Evolutionary conservation across 2,888 invertebrate species (phyloP).

Genomic region (Nasonovia ribisnigri): DNA sequence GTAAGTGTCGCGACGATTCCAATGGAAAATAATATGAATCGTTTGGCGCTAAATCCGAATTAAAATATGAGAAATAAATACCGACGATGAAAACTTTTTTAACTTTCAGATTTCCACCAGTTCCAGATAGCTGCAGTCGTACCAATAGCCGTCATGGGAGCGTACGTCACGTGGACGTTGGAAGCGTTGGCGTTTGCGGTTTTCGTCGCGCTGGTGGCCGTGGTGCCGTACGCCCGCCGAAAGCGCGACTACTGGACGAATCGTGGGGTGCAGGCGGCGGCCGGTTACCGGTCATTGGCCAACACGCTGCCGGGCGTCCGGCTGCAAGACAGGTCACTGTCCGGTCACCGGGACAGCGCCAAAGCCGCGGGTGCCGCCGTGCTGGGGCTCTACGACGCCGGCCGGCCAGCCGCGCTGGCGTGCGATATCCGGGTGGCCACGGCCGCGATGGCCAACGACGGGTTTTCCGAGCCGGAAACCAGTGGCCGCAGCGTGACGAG

Average conservation of each 20-base stretch:
- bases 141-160: not conserved
- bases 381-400: slow-evolving; percentile 2
- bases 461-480: slow-evolving; percentile 17
- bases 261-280: not conserved
- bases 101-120: not conserved
- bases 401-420: slow-evolving; percentile 13
- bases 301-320: slow-evolving; percentile 15
- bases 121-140: not conserved
- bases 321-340: not conserved
- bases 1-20: not conserved
- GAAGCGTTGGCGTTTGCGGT: slow-evolving; percentile 17
- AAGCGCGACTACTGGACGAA: slow-evolving; percentile 47
- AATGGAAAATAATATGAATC: not conserved
- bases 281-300: not conserved
- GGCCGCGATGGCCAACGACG: slow-evolving; percentile 26
- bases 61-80: not conserved
- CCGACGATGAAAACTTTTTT: not conserved
- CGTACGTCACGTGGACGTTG: not conserved
- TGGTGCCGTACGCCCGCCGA: slow-evolving; percentile 26
- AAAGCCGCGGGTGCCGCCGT: not conserved
- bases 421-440: slow-evolving; percentile 35
- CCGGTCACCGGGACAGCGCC: not conserved
- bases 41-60: not conserved
- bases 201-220: not conserved
- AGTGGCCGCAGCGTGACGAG: not conserved